phyloP scores from a whole-genome alignment of 2,113 vertebrate genomes.

The Mastomys natalensis region DNA sequence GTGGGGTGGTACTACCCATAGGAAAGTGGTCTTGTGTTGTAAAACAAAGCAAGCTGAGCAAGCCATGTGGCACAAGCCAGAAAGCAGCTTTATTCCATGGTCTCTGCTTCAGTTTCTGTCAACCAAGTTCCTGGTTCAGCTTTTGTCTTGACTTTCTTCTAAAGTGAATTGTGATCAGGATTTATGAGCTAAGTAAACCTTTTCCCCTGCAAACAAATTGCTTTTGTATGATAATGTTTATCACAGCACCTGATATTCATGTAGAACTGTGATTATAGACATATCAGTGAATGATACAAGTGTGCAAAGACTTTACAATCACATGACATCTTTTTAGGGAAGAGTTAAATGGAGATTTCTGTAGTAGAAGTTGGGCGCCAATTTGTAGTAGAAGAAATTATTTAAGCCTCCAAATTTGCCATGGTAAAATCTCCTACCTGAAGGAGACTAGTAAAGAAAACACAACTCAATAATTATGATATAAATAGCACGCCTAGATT shows the following conservation, averaged over 20 bases:
- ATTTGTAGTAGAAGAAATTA: too few species aligned
- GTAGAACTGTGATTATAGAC: background rate
- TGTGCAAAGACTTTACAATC: background rate
- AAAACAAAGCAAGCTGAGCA: background rate
- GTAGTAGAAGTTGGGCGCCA: too few species aligned
- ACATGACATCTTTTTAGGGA: background rate
- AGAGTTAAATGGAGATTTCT: background rate
- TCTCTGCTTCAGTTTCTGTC: background rate
- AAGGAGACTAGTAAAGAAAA: too few species aligned
- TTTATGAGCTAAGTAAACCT: background rate
- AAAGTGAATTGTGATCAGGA: background rate
- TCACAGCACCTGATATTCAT: background rate
- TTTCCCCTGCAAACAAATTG: background rate
- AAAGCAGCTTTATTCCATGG: background rate
- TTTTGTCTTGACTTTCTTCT: background rate
- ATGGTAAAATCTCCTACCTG: too few species aligned
- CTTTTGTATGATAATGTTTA: background rate
- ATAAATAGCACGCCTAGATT: too few species aligned
- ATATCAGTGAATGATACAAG: background rate
- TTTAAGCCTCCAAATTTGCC: too few species aligned
- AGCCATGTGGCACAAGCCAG: background rate
- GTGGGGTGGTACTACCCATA: background rate
- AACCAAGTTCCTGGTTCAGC: background rate
- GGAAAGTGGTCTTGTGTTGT: background rate
- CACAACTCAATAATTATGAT: too few species aligned